phyloP scores from a whole-genome alignment of 2,113 vertebrate genomes.

The Sinocyclocheilus maitianheensis region DNA sequence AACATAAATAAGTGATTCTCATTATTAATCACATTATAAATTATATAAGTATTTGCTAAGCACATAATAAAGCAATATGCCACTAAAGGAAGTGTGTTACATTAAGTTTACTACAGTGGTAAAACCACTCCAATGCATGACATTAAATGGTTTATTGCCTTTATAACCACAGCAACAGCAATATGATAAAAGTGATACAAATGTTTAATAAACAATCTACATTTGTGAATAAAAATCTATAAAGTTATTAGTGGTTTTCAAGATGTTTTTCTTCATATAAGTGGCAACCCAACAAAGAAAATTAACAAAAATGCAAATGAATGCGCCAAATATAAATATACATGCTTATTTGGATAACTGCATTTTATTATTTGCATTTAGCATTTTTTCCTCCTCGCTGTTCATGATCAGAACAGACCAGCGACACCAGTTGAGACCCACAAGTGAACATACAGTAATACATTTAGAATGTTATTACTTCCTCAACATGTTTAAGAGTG shows the following conservation, averaged over 20 bases:
- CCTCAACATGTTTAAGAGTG: not conserved
- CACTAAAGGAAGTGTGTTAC: not conserved
- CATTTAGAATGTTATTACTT: not conserved
- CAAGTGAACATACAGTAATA: not conserved
- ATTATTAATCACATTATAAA: not conserved
- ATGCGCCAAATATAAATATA: not conserved
- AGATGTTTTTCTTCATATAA: not conserved
- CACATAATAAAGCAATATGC: not conserved
- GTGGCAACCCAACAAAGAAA: not conserved
- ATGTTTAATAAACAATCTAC: not conserved
- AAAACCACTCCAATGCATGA: not conserved
- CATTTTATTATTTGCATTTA: not conserved
- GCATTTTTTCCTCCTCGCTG: not conserved
- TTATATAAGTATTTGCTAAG: not conserved
- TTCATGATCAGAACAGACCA: not conserved
- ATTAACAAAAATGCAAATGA: too few relatives aligned
- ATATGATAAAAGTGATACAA: not conserved
- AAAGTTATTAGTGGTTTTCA: not conserved
- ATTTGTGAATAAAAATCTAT: not conserved
- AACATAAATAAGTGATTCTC: slow-evolving; percentile 28
- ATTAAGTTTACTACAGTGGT: not conserved
- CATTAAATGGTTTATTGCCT: not conserved
- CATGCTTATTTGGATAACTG: not conserved
- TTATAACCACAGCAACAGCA: not conserved
- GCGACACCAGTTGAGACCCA: not conserved